These are phyloP conservation scores for Tiphia femorata DNA, from an alignment of 2,888 invertebrate species.

Conservation along the genomic window DNA sequence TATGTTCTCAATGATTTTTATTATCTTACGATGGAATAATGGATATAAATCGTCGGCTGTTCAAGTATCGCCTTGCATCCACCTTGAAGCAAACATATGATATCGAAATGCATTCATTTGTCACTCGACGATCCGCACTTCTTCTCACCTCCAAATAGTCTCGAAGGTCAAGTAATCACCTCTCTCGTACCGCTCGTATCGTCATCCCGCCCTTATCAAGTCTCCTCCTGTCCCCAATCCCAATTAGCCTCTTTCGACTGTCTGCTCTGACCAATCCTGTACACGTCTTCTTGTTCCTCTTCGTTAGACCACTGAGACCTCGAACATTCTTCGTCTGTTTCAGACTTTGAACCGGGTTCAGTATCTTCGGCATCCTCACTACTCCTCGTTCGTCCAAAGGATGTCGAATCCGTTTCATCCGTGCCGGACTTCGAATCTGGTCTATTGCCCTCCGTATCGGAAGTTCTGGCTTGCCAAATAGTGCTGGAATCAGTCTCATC, in stretches of 20 bases:
- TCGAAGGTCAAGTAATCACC: constrained; percentile 17
- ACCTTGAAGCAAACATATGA: background rate
- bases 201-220: constrained; percentile 39
- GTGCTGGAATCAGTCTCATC: constrained; percentile 33
- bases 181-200: constrained; percentile 4
- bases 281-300: constrained; percentile 44
- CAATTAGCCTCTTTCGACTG: constrained; percentile 52
- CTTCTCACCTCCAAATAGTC: background rate
- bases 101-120: constrained; percentile 5
- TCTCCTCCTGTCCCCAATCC: constrained; percentile 55
- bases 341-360: constrained; percentile 33
- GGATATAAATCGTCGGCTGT: too few species aligned
- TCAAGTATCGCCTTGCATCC: too few species aligned
- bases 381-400: constrained; percentile 16
- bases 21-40: too few species aligned
- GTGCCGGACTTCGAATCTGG: constrained; percentile 36
- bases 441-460: constrained; percentile 47
- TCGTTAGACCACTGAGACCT: constrained; percentile 48
- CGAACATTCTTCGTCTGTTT: constrained; percentile 33
- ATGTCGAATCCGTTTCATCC: constrained; percentile 22
- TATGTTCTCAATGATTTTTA: too few species aligned
- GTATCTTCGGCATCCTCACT: constrained; percentile 29
- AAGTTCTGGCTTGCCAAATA: constrained; percentile 29
- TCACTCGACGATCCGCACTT: background rate
- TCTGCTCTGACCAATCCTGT: constrained; percentile 31